Conservation (phyloP, 2,797 vertebrate species). For the Urocyon cinereoargenteus region DNA sequence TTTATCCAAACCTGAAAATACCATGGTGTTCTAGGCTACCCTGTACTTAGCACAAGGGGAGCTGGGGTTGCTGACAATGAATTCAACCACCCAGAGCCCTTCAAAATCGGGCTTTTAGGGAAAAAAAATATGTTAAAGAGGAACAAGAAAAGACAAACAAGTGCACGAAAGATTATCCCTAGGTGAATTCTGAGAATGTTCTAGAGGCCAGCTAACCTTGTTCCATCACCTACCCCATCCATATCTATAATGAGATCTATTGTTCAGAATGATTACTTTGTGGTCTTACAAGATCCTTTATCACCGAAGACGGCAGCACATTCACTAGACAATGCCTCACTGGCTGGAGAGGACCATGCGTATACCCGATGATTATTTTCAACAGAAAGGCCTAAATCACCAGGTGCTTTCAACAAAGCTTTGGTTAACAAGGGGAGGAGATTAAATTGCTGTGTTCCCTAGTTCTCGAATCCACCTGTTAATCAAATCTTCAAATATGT, state of each 20-base stretch:
- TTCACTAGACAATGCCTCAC: not conserved
- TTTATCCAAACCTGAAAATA: not conserved
- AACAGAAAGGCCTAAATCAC: not conserved
- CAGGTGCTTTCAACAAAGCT: fast-evolving
- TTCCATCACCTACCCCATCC: not conserved
- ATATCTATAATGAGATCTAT: not conserved
- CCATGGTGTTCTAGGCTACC: fast-evolving
- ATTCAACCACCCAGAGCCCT: not conserved
- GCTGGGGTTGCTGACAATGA: too few species aligned
- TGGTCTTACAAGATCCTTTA: not conserved
- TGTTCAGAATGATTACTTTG: not conserved
- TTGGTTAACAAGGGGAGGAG: not conserved
- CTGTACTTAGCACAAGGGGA: fast-evolving
- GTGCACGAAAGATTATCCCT: not conserved
- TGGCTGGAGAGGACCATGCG: fast-evolving
- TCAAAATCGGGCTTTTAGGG: fast-evolving
- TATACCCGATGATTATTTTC: fast-evolving
- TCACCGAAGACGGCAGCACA: not conserved
- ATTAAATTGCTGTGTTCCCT: fast-evolving
- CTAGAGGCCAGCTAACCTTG: not conserved
- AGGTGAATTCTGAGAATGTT: not conserved
- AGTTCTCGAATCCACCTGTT: not conserved
- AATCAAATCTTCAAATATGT: not conserved
- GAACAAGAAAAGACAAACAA: not conserved
- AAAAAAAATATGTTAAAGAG: not conserved